Evolutionary conservation across 2,797 vertebrate species (phyloP).

Genomic region (Petrocephalus schoutedeni): DNA sequence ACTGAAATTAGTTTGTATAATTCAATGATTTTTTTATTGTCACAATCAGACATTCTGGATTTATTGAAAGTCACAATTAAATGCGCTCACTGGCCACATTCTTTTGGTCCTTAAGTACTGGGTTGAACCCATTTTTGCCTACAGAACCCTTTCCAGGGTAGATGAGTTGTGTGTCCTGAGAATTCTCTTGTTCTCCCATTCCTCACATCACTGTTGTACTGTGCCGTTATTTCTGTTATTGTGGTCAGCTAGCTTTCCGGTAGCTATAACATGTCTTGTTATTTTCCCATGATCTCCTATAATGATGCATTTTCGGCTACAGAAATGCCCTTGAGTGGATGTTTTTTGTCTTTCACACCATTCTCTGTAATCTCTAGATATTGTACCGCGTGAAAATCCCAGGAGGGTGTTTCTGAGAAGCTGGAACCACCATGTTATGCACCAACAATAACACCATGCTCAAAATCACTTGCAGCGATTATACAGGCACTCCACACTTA

Average conservation of each 20-base stretch:
- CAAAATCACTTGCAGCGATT: neutral
- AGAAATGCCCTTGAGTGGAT: neutral
- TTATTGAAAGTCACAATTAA: neutral
- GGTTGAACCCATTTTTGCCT: neutral
- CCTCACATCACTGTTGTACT: neutral
- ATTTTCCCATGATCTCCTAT: neutral
- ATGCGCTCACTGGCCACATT: neutral
- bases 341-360: neutral
- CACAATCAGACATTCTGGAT: neutral
- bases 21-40: neutral
- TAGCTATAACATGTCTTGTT: neutral
- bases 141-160: neutral
- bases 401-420: neutral
- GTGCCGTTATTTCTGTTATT: neutral
- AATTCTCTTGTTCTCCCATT: neutral
- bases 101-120: neutral
- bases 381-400: neutral
- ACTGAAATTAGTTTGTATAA: neutral
- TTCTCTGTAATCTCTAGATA: neutral
- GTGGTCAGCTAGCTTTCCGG: neutral
- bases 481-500: too few relatives aligned
- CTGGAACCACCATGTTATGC: conserved; percentile 1
- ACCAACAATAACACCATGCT: neutral
- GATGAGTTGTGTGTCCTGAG: neutral
- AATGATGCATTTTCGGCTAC: neutral